Base-by-base conservation (phyloP, 2,797 vertebrate species). In the Poecilia gillii region DNA sequence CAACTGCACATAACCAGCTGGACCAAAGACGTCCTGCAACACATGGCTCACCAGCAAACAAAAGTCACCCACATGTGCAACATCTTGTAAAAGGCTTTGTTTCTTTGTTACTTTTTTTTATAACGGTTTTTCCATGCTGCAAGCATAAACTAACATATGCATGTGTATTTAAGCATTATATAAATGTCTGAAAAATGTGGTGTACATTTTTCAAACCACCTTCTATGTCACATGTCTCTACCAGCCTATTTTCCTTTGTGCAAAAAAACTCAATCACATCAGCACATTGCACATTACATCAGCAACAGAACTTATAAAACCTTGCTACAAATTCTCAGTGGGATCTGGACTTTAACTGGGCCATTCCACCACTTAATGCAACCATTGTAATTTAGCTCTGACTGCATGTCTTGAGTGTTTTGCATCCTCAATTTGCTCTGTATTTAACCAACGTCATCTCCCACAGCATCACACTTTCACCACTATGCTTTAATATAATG, bases 1-100 rank as follows among this genome's bases (percentile, higher is more conserved):
- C 25, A 23, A 46, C 14, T 82, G 36, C n/a, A 41, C 20, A 64
- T 23, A 76, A 62, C 49, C n/a, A 36, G 75, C 46, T 57, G 71
- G 31, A 66, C 43, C 16, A 2, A 18, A 45, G 49, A 4, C 13
- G 12, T 47, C 20, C 12, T 66, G 16, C n/a, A 46, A 57, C 43
- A 25, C 5, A 16, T 13, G 3, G 23, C 33, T 33, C 20, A 39
- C 14, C 64, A 16, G 31, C 28, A 31, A 31, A 33, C 28, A 62
- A 4, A 31, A 62, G 57, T 33, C 57, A 7, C 13, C 28, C 2
- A 62, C 23, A 23, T 62, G 3, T 7, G 31, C 13, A 62, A 16
- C 1, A 16, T 12, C 11, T 57, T n/a, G 53, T 25, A 12, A 55
- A 55, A 2, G 51, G 51, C 51, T 53, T 53, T 25, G 7, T 53